Evolutionary conservation across 2,888 invertebrate genomes (phyloP), one percentile per base, ranked within the genome.

Genomic region (Tetragnatha montana): DNA sequence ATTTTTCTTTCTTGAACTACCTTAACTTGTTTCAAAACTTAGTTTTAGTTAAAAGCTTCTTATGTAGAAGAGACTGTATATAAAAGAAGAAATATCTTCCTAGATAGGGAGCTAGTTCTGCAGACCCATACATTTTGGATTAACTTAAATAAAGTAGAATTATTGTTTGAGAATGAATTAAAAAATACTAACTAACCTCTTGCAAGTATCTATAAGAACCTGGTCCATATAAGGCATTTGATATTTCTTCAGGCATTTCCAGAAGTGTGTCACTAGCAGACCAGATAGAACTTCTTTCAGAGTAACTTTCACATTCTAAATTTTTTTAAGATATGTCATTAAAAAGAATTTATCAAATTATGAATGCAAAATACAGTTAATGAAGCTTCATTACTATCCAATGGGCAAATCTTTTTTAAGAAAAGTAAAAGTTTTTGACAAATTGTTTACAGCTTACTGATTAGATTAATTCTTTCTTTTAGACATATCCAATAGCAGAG

Each of bases 121-220:
- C 35, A 35, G 35, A 35, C 35, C 35, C 35, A 35, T 35, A 35
- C 35, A 35, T 35, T 35, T 35, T 47, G 35, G 22, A 79, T 21
- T 47, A 76, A 47, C 76, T 17, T 76, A 76, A 35, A 35, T 76
- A 76, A 35, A 35, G 35, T 35, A 35, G 35, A 35, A 35, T 35
- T 35, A 35, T 35, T 35, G 1, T 76, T 47, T 35, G 21, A 60
- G 2, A 35, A 35, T 35, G 35, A 60, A 76, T 76, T 47, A 49
- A 50, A 21, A 73, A 71, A 50, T 60, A 8, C 35, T 50, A 51
- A 71, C 35, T 88, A 51, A 93, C 93, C 93, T 94, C 94, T 91
- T 92, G 92, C 71, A 93, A 91, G 91, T 93, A 93, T 78, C 93
- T 91, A 70, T 91, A 84, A 6, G 93, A 92, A 50, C 93, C 93